A percentile compares a stretch with the other conserved stretches of the same genome.
phyloP scores from a whole-genome alignment of 1,140 invertebrate species.

The Eulimnadia texana region DNA sequence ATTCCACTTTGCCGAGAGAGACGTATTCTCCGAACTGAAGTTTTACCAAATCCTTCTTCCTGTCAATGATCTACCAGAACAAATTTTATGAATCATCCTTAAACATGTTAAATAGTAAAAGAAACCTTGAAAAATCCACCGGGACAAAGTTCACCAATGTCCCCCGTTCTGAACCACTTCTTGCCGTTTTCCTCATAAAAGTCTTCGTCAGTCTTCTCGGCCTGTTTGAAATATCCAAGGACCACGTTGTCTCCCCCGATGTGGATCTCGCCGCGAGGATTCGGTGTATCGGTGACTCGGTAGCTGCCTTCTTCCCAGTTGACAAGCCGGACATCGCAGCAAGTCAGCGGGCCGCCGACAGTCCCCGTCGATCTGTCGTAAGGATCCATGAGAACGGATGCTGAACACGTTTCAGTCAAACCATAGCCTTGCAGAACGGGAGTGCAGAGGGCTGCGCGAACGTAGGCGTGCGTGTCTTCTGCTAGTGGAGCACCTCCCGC shows the following conservation, averaged over 20 bases:
- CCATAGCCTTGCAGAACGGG: constrained; percentile 90
- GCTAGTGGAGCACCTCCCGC: constrained; percentile 90
- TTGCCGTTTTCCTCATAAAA: constrained; percentile 67
- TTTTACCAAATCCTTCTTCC: constrained; percentile 97
- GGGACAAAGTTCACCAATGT: constrained; percentile 82
- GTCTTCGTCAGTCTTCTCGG: constrained; percentile 76
- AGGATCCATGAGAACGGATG: constrained; percentile 73
- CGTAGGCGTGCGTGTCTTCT: constrained; percentile 85
- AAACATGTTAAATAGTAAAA: neutral
- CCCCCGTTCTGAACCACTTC: constrained; percentile 88
- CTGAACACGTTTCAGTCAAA: constrained; percentile 89
- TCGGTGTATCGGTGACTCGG: constrained; percentile 69
- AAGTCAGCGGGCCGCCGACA: constrained; percentile 76
- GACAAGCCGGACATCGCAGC: constrained; percentile 69
- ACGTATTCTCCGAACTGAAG: constrained; percentile 95
- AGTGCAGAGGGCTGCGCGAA: constrained; percentile 81
- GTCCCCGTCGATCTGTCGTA: constrained; percentile 25
- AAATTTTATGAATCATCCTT: neutral
- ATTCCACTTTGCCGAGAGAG: constrained; percentile 78
- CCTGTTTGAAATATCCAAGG: constrained; percentile 84
- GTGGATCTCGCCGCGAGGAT: constrained; percentile 82
- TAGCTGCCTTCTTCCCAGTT: constrained; percentile 96
- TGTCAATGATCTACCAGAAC: constrained; percentile 43
- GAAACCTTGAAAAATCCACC: constrained; percentile 88
- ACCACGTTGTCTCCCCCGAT: constrained; percentile 86